Conservation (phyloP, 2,797 vertebrate species). For the Melanotaenia parkinsoni region DNA sequence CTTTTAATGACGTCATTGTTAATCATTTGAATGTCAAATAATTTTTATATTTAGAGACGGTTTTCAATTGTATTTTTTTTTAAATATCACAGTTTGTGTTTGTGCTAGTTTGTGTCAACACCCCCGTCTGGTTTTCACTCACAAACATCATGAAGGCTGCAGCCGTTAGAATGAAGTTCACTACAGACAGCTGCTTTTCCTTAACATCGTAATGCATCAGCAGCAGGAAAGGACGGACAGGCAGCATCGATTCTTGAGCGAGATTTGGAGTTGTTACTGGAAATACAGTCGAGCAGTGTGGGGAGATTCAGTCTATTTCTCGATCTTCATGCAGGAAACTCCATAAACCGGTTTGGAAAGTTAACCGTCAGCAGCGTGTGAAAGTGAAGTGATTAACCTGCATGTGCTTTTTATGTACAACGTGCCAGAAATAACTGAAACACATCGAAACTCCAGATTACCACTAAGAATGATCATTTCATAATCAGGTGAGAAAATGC, state of each 20-base stretch:
- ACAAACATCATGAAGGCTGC: background rate
- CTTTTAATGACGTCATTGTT: background rate
- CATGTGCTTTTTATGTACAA: conserved; percentile 1
- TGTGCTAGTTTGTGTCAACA: background rate
- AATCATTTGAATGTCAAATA: background rate
- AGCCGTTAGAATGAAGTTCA: background rate
- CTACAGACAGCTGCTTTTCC: background rate
- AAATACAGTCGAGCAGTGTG: background rate
- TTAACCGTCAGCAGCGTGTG: background rate
- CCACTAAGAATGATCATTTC: background rate
- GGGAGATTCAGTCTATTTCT: background rate
- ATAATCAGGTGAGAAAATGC: background rate
- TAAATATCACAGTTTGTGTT: background rate
- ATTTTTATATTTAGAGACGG: background rate
- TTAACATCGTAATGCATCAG: background rate
- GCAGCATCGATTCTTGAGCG: background rate
- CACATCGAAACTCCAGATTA: background rate
- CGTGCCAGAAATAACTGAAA: background rate
- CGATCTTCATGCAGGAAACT: background rate
- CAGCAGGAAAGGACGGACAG: background rate
- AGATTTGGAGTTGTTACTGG: background rate
- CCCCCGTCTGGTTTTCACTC: background rate
- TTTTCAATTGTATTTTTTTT: background rate
- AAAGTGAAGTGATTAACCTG: background rate
- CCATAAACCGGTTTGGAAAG: background rate